phyloP scores from a whole-genome alignment of 2,888 invertebrate species.

The Copidosoma aretas region DNA sequence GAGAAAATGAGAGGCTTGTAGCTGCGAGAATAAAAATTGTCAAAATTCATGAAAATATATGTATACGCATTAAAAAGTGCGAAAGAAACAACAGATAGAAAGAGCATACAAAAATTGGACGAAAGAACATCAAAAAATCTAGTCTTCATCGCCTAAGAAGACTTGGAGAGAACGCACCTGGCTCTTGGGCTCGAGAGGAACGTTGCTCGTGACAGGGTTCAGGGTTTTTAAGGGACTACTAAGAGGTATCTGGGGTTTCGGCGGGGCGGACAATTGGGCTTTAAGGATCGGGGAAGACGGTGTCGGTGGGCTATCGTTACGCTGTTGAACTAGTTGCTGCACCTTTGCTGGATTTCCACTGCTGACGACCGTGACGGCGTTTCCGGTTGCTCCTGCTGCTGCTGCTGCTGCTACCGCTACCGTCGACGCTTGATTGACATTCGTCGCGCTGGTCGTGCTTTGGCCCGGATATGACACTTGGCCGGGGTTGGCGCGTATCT shows the following conservation, averaged over 20 bases:
- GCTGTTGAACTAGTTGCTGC: constrained; percentile 61
- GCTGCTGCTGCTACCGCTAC: background rate
- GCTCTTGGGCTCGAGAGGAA: constrained; percentile 65
- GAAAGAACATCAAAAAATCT: constrained; percentile 26
- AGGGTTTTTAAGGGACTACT: constrained; percentile 58
- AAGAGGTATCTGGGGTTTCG: constrained; percentile 59
- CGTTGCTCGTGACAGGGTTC: constrained; percentile 56
- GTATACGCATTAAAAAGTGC: constrained; percentile 27
- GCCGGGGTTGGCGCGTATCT: constrained; percentile 70
- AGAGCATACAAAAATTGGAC: constrained; percentile 19
- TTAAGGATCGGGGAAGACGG: constrained; percentile 83
- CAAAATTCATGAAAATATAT: constrained; percentile 4
- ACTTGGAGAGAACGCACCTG: constrained; percentile 66
- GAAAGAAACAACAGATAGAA: constrained; percentile 32
- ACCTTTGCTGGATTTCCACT: constrained; percentile 65
- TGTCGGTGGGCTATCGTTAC: constrained; percentile 61
- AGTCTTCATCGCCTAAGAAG: constrained; percentile 38
- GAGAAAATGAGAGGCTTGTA: constrained; percentile 22
- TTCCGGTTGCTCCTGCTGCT: constrained; percentile 31
- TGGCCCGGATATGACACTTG: constrained; percentile 60
- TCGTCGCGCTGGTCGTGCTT: background rate
- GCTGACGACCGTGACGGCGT: constrained; percentile 49
- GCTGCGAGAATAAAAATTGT: constrained; percentile 25
- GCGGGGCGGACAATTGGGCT: constrained; percentile 80
- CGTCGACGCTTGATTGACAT: background rate